A percentile compares a stretch with the other conserved stretches of the same genome.
Evolutionary conservation across 2,797 vertebrate species (phyloP).

Genomic region (Monodelphis domestica): DNA sequence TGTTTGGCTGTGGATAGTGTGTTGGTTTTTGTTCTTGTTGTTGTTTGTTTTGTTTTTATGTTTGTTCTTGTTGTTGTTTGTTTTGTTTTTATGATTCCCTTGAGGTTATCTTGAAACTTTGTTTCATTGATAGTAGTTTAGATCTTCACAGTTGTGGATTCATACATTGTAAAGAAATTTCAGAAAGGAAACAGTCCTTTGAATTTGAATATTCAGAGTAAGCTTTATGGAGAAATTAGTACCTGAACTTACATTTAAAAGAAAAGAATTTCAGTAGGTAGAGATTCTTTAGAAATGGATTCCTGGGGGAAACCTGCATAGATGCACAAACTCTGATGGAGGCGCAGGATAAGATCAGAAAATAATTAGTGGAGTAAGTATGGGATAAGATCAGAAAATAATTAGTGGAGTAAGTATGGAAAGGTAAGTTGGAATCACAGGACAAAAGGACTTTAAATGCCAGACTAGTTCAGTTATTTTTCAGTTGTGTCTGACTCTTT

Average conservation of each 20-base stretch:
- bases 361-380: background rate
- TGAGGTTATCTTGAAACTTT: too few species aligned
- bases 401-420: background rate
- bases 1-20: too few species aligned
- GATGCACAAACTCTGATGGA: too few species aligned
- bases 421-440: background rate
- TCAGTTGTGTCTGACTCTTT: background rate
- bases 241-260: background rate
- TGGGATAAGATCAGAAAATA: background rate
- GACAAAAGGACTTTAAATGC: background rate
- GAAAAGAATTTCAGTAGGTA: background rate
- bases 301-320: background rate
- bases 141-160: too few species aligned
- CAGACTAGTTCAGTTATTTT: background rate
- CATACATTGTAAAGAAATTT: background rate
- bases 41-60: too few species aligned
- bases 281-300: background rate
- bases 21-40: too few species aligned
- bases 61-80: too few species aligned
- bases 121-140: too few species aligned
- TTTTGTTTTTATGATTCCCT: too few species aligned
- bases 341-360: background rate
- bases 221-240: background rate
- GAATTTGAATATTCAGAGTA: background rate
- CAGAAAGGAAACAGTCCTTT: background rate